A percentile compares a stretch with the other conserved stretches of the same genome.
These are phyloP conservation scores for Hemiscyllium ocellatum DNA, from an alignment of 2,113 vertebrate genomes.

Conservation along the genomic window DNA sequence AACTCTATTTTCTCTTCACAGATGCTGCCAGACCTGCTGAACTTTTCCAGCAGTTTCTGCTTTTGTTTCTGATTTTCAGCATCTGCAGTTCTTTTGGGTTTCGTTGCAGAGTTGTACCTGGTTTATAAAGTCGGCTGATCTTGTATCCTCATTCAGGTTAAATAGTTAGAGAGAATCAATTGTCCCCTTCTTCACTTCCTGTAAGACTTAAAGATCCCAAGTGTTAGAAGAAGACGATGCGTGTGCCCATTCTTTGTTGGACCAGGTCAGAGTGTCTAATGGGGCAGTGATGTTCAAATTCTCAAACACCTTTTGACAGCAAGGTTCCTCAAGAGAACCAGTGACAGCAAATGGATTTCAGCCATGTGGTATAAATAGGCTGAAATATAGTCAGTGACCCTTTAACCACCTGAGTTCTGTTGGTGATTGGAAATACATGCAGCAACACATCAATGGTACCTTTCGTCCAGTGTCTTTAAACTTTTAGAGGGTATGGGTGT, in stretches of 20 bases:
- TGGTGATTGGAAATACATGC: neutral
- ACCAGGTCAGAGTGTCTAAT: neutral
- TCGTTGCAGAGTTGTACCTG: neutral
- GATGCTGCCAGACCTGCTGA: too few species aligned
- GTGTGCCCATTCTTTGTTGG: neutral
- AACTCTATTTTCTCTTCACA: too few species aligned
- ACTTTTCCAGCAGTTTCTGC: too few species aligned
- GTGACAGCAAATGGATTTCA: neutral
- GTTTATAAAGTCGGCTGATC: neutral
- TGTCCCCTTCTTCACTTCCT: neutral
- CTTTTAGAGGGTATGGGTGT: too few species aligned
- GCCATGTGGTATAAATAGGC: neutral
- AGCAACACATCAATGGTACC: neutral
- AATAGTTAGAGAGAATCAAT: neutral
- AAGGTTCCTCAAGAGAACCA: neutral
- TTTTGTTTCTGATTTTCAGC: too few species aligned
- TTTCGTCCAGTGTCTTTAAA: too few species aligned
- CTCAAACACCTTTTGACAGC: neutral
- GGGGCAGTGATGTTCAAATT: neutral
- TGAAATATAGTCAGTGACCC: neutral
- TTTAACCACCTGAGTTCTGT: neutral
- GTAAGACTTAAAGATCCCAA: neutral
- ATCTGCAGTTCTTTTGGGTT: too few species aligned
- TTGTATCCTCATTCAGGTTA: neutral
- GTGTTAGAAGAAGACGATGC: neutral